Conservation (phyloP, 2,113 vertebrate genomes). For the Notiomystis cincta region DNA sequence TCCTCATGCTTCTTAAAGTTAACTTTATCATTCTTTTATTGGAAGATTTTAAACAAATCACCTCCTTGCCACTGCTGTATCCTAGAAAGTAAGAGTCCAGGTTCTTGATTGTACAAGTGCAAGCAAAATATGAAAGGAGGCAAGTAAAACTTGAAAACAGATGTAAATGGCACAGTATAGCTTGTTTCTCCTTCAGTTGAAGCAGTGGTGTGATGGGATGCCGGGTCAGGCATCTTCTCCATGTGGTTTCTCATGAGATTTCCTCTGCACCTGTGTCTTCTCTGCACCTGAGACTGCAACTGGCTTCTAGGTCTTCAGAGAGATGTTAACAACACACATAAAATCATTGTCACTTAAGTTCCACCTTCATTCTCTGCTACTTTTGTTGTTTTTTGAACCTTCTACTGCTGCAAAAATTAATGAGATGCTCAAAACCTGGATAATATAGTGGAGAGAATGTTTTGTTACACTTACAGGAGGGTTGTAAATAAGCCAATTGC, state of each 20-base stretch:
- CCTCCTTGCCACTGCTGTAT: fast-evolving
- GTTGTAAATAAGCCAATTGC: background rate
- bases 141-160: background rate
- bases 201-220: background rate
- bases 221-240: background rate
- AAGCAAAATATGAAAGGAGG: background rate
- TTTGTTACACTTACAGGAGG: background rate
- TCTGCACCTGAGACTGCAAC: background rate
- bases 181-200: background rate
- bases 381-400: background rate
- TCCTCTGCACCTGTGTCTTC: background rate
- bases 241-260: background rate
- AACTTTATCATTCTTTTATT: background rate
- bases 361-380: background rate
- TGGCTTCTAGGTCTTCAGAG: background rate
- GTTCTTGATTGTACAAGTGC: background rate
- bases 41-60: background rate
- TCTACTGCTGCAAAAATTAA: background rate
- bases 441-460: background rate
- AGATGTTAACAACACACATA: background rate
- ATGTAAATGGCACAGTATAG: background rate
- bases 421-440: background rate
- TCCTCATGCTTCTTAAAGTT: background rate
- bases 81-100: background rate
- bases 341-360: background rate